Conservation (phyloP, 2,113 vertebrate species). For the Eurystomus gularis region DNA sequence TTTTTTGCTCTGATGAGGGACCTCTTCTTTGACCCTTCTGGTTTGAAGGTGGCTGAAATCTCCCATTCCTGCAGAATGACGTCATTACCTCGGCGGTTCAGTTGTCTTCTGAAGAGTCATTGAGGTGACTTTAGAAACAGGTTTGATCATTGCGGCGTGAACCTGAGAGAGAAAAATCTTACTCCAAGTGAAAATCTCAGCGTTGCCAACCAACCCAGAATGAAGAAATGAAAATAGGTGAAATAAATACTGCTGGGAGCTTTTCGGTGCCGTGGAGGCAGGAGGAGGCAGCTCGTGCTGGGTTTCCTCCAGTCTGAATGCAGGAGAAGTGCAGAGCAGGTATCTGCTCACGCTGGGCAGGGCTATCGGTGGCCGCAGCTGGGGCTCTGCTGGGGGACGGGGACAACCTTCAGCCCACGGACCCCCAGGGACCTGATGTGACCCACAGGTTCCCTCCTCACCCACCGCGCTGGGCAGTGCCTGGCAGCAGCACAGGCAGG, state of each 20-base stretch:
- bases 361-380: fast-evolving
- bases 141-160: fast-evolving
- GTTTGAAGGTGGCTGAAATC: neutral
- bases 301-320: neutral
- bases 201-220: neutral
- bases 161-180: neutral
- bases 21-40: neutral
- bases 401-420: neutral
- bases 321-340: neutral
- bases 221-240: neutral
- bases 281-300: neutral
- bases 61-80: neutral
- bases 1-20: neutral
- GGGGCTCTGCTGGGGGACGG: fast-evolving
- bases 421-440: neutral
- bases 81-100: fast-evolving
- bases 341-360: fast-evolving
- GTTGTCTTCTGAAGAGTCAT: neutral
- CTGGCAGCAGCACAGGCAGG: fast-evolving
- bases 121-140: neutral
- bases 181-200: neutral
- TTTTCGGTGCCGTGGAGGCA: fast-evolving
- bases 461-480: neutral
- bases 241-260: neutral
- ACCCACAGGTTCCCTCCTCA: neutral